Evolutionary conservation across 1,140 invertebrate genomes (phyloP), one percentile per base, ranked within the genome.

Genomic region (Pseudoatta argentina): DNA sequence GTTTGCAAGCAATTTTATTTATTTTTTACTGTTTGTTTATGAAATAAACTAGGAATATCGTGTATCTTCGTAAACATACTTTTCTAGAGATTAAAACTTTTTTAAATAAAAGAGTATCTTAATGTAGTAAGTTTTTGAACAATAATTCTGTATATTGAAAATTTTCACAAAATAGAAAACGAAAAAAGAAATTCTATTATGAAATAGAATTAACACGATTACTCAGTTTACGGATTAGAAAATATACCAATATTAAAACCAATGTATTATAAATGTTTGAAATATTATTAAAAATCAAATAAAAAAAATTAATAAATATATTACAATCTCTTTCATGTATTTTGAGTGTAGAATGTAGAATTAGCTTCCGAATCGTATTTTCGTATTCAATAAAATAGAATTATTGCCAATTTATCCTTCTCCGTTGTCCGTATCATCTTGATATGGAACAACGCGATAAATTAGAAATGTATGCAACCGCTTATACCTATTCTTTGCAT

Each of bases 381-480:
- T 18, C 2, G 24, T 44, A 61, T 63, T 83, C 4, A 75, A 63
- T 34, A 51, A 5, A 6, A 44, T 48, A 24, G 5, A 75, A 75
- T 51, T 75, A 75, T 63, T 75, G 55, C 27, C 79, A 51, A 61
- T 83, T 83, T 61, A 75, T 34, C 18, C 21, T 51, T 4, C 3
- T 59, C 39, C 39, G 24, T 73, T n/a, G 18, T 48, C 6, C 34
- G 78, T 27, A 6, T 73, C 24, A 61, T 83, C 24, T 48, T 27
- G 14, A 75, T 61, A 73, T 83, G 53, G 39, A 51, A 63, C 69
- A 57, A 12, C 39, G 39, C n/a, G 55, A 83, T 83, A 44, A 75
- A 83, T 83, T 83, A 83, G 69, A 83, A 83, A 83, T 83, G 79
- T 51, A 34, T 30, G 53, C 55, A 34, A 75, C n/a, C 27, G 55